Evolutionary conservation across 1,140 invertebrate genomes (phyloP).

Genomic region (Phymastichus coffea): DNA sequence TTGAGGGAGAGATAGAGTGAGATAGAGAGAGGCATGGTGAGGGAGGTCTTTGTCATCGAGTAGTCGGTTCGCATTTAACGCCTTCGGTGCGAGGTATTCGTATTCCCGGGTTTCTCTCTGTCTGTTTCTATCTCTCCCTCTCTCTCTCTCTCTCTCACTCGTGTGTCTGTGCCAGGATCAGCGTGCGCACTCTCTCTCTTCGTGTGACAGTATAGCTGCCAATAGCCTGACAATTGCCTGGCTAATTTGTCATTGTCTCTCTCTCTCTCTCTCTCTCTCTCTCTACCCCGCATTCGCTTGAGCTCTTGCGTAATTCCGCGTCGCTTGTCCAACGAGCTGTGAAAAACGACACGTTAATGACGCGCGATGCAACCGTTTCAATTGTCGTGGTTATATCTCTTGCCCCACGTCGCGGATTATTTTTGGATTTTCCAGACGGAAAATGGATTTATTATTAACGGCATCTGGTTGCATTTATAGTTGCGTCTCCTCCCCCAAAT

Average conservation of each 20-base stretch:
- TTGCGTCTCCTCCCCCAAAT: no score
- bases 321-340: slow-evolving; percentile 12
- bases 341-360: slow-evolving; percentile 26
- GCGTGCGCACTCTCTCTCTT: background rate
- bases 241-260: slow-evolving; percentile 46
- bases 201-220: background rate
- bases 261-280: slow-evolving; percentile 9
- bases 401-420: no score
- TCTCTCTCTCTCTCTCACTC: background rate
- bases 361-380: background rate
- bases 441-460: no score
- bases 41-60: background rate
- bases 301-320: background rate
- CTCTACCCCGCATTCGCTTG: background rate
- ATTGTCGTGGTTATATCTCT: no score
- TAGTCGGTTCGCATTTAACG: background rate
- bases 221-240: slow-evolving; percentile 13
- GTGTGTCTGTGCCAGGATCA: background rate
- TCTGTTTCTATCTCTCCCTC: background rate
- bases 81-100: background rate
- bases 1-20: background rate
- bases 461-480: no score
- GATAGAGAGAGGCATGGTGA: background rate
- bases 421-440: background rate
- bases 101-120: background rate